phyloP scores from a whole-genome alignment of 2,797 vertebrate genomes.

The Brotula barbata region DNA sequence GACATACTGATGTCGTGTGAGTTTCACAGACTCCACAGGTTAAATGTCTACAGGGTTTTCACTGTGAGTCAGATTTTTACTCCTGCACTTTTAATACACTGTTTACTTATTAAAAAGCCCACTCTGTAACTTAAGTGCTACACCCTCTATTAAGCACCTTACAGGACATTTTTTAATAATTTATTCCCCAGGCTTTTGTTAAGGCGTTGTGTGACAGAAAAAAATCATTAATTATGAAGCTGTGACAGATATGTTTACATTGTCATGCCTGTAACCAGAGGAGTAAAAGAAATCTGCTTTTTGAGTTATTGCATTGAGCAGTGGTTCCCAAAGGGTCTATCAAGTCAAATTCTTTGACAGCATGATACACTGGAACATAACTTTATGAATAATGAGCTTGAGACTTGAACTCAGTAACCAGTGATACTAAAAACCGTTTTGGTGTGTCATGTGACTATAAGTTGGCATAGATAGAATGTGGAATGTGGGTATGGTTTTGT shows the following conservation, averaged over 20 bases:
- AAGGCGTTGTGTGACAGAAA: background rate
- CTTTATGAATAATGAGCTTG: background rate
- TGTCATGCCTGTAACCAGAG: background rate
- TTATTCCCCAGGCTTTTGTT: constrained; percentile 11
- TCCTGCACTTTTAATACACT: constrained; percentile 23
- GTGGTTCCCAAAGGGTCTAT: background rate
- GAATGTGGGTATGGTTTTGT: constrained; percentile 8
- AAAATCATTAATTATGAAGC: background rate
- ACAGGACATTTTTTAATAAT: constrained; percentile 6
- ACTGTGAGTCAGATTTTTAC: constrained; percentile 32
- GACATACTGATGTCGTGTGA: background rate
- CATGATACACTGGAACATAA: background rate
- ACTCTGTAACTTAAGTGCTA: constrained; percentile 4
- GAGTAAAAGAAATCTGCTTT: background rate
- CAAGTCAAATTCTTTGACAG: background rate
- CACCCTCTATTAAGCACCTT: constrained; percentile 16
- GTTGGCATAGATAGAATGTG: background rate
- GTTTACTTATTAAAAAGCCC: constrained; percentile 11
- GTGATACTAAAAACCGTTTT: too few relatives aligned
- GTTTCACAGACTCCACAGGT: constrained; percentile 10
- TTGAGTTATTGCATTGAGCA: background rate
- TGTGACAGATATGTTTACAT: background rate
- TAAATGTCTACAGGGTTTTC: constrained; percentile 18
- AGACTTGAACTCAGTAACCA: too few relatives aligned
- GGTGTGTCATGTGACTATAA: constrained; percentile 14